Conservation (phyloP, 2,797 vertebrate genomes). For the Siniperca obscura region DNA sequence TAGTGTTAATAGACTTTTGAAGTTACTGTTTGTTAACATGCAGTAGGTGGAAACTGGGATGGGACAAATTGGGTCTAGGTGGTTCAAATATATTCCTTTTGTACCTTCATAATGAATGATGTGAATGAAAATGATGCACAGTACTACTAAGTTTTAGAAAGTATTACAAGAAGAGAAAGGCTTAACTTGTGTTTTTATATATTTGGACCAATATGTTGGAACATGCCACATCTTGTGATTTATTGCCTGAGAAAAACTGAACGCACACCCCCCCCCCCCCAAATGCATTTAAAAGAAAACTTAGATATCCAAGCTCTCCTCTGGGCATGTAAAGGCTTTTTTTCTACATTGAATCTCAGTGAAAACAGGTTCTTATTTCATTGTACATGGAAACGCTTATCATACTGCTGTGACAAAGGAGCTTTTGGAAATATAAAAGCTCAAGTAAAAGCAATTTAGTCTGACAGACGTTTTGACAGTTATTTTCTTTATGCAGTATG, state of each 20-base stretch:
- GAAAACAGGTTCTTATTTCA: constrained; percentile 38
- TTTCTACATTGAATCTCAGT: constrained; percentile 25
- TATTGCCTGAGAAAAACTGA: constrained; percentile 18
- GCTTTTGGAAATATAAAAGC: constrained; percentile 25
- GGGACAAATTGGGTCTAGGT: background rate
- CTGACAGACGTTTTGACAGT: constrained; percentile 30
- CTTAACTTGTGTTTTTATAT: background rate
- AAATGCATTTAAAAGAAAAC: background rate
- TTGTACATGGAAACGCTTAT: constrained; percentile 22
- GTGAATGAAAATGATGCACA: background rate
- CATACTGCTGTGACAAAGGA: constrained; percentile 10
- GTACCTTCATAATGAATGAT: background rate
- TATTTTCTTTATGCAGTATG: constrained; percentile 23
- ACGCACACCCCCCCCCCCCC: background rate
- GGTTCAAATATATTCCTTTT: background rate
- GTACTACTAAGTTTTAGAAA: background rate
- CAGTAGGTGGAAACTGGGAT: background rate
- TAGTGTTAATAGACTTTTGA: background rate
- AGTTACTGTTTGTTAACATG: background rate
- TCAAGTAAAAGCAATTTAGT: constrained; percentile 50
- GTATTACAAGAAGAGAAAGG: background rate
- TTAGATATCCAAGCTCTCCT: background rate
- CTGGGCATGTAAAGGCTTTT: background rate
- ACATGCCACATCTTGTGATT: constrained; percentile 14
- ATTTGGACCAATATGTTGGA: background rate